Evolutionary conservation across 2,888 invertebrate genomes (phyloP).

Genomic region (Drosophila mimica): DNA sequence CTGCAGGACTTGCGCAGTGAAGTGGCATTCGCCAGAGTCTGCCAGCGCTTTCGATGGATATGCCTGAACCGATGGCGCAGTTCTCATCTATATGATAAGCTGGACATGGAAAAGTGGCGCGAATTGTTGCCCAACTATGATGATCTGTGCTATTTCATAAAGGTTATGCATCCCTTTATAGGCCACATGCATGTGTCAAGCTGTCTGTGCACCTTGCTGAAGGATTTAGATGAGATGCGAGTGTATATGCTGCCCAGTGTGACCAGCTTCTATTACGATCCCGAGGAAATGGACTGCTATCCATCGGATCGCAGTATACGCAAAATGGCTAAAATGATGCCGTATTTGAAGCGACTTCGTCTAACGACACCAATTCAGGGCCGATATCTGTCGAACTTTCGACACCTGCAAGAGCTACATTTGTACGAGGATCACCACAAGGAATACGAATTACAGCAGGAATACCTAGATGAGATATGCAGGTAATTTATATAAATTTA

Average conservation of each 20-base stretch:
- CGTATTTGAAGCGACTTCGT: slow-evolving; percentile 68
- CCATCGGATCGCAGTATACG: slow-evolving; percentile 69
- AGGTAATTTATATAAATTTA: slow-evolving; percentile 32
- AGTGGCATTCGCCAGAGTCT: slow-evolving; percentile 68
- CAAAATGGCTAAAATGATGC: slow-evolving; percentile 70
- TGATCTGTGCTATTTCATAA: slow-evolving; percentile 72
- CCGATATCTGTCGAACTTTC: slow-evolving; percentile 65
- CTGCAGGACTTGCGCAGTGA: slow-evolving; percentile 70
- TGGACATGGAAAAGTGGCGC: slow-evolving; percentile 73
- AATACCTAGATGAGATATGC: slow-evolving; percentile 74
- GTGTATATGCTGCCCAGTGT: slow-evolving; percentile 62
- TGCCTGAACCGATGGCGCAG: slow-evolving; percentile 67
- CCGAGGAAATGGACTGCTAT: slow-evolving; percentile 73
- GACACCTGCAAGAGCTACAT: slow-evolving; percentile 72
- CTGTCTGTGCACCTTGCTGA: slow-evolving; percentile 70
- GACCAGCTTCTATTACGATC: slow-evolving; percentile 67
- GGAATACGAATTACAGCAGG: slow-evolving; percentile 71
- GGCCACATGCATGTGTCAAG: slow-evolving; percentile 61
- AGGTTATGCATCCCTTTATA: slow-evolving; percentile 60
- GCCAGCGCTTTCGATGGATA: slow-evolving; percentile 69
- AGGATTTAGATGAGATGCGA: slow-evolving; percentile 73
- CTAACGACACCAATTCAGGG: slow-evolving; percentile 76
- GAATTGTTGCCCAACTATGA: slow-evolving; percentile 64
- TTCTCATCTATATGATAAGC: slow-evolving; percentile 61
- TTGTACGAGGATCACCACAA: slow-evolving; percentile 77